Base-by-base conservation (phyloP, 1,140 invertebrate species). In the Drosophila elegans region DNA sequence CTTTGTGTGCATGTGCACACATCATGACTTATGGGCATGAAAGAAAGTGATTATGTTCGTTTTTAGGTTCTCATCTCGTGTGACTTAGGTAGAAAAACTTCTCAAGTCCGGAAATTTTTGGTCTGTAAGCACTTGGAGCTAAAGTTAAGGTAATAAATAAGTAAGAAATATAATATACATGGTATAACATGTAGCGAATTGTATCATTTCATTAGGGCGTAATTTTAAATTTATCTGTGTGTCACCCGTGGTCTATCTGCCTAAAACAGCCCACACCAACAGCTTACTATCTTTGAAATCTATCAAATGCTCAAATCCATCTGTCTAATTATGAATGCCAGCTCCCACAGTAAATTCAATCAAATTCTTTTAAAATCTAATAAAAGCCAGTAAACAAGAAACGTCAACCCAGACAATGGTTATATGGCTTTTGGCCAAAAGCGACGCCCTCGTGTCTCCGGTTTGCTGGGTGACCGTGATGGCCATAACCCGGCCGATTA, bases 341-440 rank as follows among this genome's bases (percentile, higher is more conserved):
- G 74, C 74, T 77, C 74, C 74, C 74, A 77, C 74, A 77, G 55
- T 77, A 79, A 71, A 80, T 82, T 76, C 64, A 81, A 67, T 79
- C 46, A 54, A 48, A 64, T 81, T 78, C 74, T 56, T 49, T 78
- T 60, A 71, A 78, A 64, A 49, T 60, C 56, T 42, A 80, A 67
- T 86, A 69, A 88, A 82, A 62, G 48, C 42, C 64, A 56, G 66
- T 39, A 16, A 44, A 69, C 63, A 69, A 44, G 49, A 42, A 57
- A 46, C 59, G 45, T 46, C 48, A 34, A 38, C 51, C 51, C 21
- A 57, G 48, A 82, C 55, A 89, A 52, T 52, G 60, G 57, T 34
- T 60, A 88, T 71, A 85, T 88, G 83, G 75, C 67, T 76, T 83
- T 88, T 88, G 83, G 44, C 79, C 83, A 89, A 69, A 83, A 53